Percentiles rank a stretch among this genome's conserved stretches.
These are phyloP conservation scores for Monodelphis domestica DNA, from an alignment of 2,797 vertebrate genomes.

Conservation along the genomic window DNA sequence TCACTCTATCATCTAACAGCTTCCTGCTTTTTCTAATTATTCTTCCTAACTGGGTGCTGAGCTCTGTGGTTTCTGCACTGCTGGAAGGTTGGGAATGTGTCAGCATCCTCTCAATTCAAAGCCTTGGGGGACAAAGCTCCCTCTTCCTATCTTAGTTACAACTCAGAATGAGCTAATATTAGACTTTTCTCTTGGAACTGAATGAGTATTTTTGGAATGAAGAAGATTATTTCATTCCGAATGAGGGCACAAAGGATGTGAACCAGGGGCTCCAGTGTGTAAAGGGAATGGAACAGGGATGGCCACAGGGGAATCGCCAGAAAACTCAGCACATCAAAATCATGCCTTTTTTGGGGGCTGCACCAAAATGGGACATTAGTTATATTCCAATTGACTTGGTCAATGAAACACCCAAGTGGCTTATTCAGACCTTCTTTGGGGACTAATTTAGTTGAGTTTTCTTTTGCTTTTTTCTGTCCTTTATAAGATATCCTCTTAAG, in stretches of 20 bases:
- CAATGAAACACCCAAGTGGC: neutral
- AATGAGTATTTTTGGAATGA: neutral
- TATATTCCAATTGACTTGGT: neutral
- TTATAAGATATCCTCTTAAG: neutral
- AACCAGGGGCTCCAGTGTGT: neutral
- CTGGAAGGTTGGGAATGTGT: neutral
- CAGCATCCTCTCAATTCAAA: neutral
- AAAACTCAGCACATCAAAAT: neutral
- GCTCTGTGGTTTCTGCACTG: neutral
- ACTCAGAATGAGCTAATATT: neutral
- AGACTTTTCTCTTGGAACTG: neutral
- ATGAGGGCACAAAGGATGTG: neutral
- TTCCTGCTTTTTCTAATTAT: neutral
- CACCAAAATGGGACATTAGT: neutral
- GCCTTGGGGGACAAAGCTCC: neutral
- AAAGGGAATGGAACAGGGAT: neutral
- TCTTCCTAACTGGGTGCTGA: neutral
- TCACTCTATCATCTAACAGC: neutral
- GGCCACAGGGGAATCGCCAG: accelerated
- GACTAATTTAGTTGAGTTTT: neutral
- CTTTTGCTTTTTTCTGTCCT: neutral
- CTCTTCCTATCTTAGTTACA: neutral
- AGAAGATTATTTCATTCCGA: neutral
- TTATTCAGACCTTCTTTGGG: neutral
- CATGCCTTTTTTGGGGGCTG: accelerated